Evolutionary conservation across 2,113 vertebrate species (phyloP).

Genomic region (Forbesichthys papilliferus): DNA sequence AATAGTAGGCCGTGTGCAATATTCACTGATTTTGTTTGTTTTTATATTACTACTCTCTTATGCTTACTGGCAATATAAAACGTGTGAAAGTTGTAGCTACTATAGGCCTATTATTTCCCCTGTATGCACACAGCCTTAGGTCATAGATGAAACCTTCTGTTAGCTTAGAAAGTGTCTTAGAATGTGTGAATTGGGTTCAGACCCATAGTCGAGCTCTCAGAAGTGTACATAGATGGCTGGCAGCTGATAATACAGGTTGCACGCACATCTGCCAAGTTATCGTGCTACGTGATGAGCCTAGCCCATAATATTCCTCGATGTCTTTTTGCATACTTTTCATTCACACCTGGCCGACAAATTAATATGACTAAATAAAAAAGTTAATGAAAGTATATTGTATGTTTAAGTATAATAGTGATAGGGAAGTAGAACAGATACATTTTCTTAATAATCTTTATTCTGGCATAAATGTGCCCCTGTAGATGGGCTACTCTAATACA

Average conservation of each 20-base stretch:
- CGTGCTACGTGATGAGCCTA: not conserved
- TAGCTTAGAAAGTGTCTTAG: too few species aligned
- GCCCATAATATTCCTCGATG: not conserved
- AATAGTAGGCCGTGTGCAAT: too few species aligned
- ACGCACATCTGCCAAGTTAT: not conserved
- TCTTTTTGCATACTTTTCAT: not conserved
- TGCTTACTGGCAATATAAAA: too few species aligned
- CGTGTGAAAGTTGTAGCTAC: too few species aligned
- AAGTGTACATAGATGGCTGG: not conserved
- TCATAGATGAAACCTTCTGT: too few species aligned
- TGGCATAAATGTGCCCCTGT: not conserved
- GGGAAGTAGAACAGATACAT: not conserved
- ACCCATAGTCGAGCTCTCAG: too few species aligned
- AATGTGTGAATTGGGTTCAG: too few species aligned
- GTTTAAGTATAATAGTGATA: not conserved
- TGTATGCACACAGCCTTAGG: too few species aligned
- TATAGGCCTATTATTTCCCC: too few species aligned
- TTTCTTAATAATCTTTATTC: not conserved
- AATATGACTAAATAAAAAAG: not conserved
- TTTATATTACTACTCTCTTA: too few species aligned
- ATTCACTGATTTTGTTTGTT: too few species aligned
- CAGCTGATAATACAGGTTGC: not conserved
- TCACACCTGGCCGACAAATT: not conserved
- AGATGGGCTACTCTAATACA: not conserved
- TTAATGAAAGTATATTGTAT: not conserved